Evolutionary conservation across 2,888 invertebrate species (phyloP).

Genomic region (Cinara cedri): DNA sequence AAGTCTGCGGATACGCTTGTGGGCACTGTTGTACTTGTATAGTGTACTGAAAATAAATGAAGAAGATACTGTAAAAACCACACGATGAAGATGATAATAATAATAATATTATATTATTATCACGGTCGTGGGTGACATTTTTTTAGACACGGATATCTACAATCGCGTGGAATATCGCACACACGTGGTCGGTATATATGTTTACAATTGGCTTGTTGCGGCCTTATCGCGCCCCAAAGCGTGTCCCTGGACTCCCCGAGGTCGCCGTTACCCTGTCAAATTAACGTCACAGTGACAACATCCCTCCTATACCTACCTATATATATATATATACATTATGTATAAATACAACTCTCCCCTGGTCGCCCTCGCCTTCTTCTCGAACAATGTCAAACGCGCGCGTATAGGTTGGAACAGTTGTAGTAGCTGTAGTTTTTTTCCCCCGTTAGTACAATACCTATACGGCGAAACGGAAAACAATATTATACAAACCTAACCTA

Average conservation of each 20-base stretch:
- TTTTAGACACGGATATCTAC: background rate
- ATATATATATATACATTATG: too few species aligned
- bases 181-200: background rate
- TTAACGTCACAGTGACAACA: conserved; percentile 44
- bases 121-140: conserved; percentile 4
- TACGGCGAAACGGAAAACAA: conserved; percentile 26
- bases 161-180: background rate
- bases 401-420: background rate
- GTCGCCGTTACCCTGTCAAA: conserved; percentile 48
- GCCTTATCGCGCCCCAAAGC: conserved; percentile 33
- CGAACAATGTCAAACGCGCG: background rate
- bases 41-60: too few species aligned
- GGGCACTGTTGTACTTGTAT: too few species aligned
- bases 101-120: conserved; percentile 16
- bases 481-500: too few species aligned
- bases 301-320: background rate
- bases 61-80: too few species aligned
- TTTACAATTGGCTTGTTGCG: conserved; percentile 46
- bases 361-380: too few species aligned
- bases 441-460: background rate
- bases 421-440: background rate
- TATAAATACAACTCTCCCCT: too few species aligned
- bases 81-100: background rate
- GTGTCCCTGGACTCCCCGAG: conserved; percentile 42
- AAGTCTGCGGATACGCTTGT: too few species aligned